Conservation (phyloP, 30 jellyfish, hydroid and myxozoan species). For the Chrysaora quinquecirrha region DNA sequence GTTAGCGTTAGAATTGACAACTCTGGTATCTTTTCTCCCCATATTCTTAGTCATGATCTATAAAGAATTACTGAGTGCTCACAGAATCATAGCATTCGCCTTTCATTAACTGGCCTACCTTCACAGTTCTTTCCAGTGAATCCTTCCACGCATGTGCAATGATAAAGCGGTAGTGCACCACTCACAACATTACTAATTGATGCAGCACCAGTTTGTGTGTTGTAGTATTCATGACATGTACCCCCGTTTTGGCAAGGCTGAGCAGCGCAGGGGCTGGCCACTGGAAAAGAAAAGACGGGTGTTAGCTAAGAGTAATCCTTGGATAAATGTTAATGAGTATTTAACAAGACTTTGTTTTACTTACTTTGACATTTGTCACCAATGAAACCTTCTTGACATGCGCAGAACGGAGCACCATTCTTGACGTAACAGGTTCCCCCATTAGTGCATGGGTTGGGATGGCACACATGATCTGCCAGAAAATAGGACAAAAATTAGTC, state of each 20-base stretch:
- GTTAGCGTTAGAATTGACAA: no score
- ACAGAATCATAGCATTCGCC: no score
- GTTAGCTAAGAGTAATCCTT: no score
- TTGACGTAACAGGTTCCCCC: slow-evolving; percentile 98
- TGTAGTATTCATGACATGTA: slow-evolving; percentile 92
- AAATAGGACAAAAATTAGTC: no score
- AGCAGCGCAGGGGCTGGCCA: slow-evolving; percentile 99
- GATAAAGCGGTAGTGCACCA: slow-evolving; percentile 89
- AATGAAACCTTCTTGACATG: slow-evolving; percentile 96
- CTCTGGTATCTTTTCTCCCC: no score
- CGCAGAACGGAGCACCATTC: slow-evolving; percentile 96
- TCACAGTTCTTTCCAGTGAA: slow-evolving; percentile 98
- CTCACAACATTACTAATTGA: slow-evolving; percentile 73
- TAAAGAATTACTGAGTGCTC: no score
- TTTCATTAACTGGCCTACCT: no score
- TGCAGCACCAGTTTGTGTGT: slow-evolving; percentile 82
- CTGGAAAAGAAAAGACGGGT: slow-evolving; percentile 42
- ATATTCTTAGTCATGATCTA: no score
- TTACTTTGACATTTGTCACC: slow-evolving; percentile 97
- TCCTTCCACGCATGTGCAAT: slow-evolving; percentile 97
- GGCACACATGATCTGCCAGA: slow-evolving; percentile 95
- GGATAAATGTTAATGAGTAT: no score
- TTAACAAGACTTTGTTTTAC: slow-evolving; percentile 25
- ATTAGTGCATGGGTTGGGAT: slow-evolving; percentile 96
- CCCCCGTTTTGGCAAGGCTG: slow-evolving; percentile 99